phyloP scores from a whole-genome alignment of 2,113 vertebrate species.

The Macquaria ambigua region DNA sequence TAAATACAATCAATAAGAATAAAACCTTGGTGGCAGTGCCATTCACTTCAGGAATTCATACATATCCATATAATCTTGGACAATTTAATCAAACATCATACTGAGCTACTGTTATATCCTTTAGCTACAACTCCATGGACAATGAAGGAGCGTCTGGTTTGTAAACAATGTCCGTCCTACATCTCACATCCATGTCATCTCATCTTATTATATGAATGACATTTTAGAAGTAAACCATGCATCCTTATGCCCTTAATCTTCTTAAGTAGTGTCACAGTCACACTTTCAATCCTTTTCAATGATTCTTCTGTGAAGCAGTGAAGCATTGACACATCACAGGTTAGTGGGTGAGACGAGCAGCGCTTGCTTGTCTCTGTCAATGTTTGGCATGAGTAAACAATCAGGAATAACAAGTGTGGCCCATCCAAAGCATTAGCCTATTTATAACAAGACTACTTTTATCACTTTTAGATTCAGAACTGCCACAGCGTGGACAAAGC shows the following conservation, averaged over 20 bases:
- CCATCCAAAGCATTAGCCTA: neutral
- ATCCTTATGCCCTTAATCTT: neutral
- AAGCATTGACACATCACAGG: neutral
- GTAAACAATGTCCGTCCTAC: neutral
- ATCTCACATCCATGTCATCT: neutral
- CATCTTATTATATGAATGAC: neutral
- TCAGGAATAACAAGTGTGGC: neutral
- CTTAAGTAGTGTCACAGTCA: neutral
- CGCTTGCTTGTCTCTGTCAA: neutral
- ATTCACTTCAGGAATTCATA: neutral
- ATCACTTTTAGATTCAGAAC: neutral
- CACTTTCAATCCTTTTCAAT: neutral
- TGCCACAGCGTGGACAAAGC: neutral
- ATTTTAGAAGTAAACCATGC: neutral
- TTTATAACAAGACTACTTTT: neutral
- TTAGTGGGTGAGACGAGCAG: neutral
- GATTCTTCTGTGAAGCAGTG: neutral
- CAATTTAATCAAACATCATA: neutral
- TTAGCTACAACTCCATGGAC: neutral
- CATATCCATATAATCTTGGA: neutral
- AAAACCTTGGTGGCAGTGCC: neutral
- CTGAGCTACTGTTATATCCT: neutral
- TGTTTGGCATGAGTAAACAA: neutral
- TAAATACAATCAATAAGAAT: neutral
- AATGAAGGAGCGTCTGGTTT: neutral